Percentiles rank a stretch among this genome's conserved stretches.
These are phyloP conservation scores for Sebastiscus albofasciatus DNA, from an alignment of 2,797 vertebrate species.

Conservation along the genomic window DNA sequence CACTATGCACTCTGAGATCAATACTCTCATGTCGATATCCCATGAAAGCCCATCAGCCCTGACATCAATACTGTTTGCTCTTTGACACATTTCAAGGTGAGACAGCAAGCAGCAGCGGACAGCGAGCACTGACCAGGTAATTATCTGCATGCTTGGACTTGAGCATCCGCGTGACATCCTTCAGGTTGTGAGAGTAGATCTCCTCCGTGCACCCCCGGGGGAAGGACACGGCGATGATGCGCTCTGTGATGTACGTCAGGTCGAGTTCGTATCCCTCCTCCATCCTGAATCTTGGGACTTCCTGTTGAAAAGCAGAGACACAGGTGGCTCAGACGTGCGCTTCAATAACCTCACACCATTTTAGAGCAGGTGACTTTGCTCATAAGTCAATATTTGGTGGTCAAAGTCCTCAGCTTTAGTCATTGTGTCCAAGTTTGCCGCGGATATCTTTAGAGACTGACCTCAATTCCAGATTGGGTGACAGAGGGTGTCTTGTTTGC, in stretches of 20 bases:
- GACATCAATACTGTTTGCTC: conserved; percentile 26
- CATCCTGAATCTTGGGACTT: conserved; percentile 80
- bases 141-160: conserved; percentile 96
- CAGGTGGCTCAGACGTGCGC: neutral
- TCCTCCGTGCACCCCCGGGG: conserved; percentile 90
- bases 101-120: neutral
- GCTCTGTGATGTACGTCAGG: conserved; percentile 95
- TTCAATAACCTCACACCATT: conserved; percentile 9
- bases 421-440: conserved; percentile 49
- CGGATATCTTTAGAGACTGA: conserved; percentile 54
- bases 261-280: conserved; percentile 94
- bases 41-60: conserved; percentile 6
- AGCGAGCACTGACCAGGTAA: conserved; percentile 89
- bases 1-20: conserved; percentile 25
- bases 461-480: conserved; percentile 43
- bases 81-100: conserved; percentile 33
- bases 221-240: conserved; percentile 95
- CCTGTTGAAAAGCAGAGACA: conserved; percentile 43
- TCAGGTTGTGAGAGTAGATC: conserved; percentile 89
- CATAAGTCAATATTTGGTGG: conserved; percentile 73
- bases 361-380: conserved; percentile 43
- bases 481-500: conserved; percentile 60
- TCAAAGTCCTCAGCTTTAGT: conserved; percentile 72
- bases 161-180: conserved; percentile 95
- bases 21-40: conserved; percentile 20